A percentile compares a stretch with the other conserved stretches of the same genome.
phyloP scores from a whole-genome alignment of 2,888 invertebrate species.

The Argynnis bischoffii region DNA sequence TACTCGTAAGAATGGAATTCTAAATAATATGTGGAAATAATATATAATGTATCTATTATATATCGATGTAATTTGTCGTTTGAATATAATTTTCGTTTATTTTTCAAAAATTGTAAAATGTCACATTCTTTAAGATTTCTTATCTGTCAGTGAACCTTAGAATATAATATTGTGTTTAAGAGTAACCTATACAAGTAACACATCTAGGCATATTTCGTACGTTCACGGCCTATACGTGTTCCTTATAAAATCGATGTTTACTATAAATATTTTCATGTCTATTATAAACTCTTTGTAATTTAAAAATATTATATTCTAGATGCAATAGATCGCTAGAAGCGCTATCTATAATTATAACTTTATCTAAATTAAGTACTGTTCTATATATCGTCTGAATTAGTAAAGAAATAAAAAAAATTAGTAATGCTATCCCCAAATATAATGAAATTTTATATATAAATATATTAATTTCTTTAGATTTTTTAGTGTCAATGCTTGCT shows the following conservation, averaged over 20 bases:
- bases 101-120: no score
- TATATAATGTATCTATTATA: no score
- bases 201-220: conserved; percentile 1
- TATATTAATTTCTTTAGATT: no score
- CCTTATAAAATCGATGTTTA: conserved; percentile 33
- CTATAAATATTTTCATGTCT: conserved; percentile 37
- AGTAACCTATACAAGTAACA: not conserved
- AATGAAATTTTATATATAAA: no score
- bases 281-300: conserved; percentile 26
- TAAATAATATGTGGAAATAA: no score
- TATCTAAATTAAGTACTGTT: conserved; percentile 18
- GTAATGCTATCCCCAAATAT: not conserved
- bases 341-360: conserved; percentile 27
- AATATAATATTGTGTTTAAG: no score
- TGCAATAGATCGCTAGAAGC: conserved; percentile 42
- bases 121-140: no score
- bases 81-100: no score
- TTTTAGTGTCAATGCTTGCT: no score
- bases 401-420: not conserved
- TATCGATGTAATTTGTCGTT: no score
- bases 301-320: conserved; percentile 27
- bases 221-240: conserved; percentile 26
- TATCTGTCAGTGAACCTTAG: no score
- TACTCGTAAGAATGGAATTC: no score
- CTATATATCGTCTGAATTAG: conserved; percentile 4